Conservation (phyloP, 2,113 vertebrate species). For the Calonectris borealis region DNA sequence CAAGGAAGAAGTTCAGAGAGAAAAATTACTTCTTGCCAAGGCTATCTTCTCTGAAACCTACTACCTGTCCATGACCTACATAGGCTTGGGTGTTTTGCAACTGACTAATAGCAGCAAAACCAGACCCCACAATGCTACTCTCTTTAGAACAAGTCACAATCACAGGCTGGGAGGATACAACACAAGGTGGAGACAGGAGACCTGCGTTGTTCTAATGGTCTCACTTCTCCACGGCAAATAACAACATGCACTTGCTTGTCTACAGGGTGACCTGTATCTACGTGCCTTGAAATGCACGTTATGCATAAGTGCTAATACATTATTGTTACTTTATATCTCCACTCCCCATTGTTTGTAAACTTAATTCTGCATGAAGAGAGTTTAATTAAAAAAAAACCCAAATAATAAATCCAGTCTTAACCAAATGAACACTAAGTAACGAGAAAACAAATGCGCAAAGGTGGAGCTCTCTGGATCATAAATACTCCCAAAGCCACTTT, state of each 20-base stretch:
- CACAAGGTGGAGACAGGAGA: neutral
- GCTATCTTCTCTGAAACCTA: neutral
- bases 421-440: neutral
- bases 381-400: neutral
- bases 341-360: neutral
- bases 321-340: neutral
- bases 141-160: neutral
- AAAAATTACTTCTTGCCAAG: neutral
- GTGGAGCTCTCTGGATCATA: neutral
- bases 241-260: neutral
- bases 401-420: neutral
- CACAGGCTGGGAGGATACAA: neutral
- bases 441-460: neutral
- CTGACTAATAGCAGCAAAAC: neutral
- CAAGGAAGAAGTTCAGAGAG: neutral
- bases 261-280: neutral
- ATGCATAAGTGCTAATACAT: neutral
- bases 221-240: neutral
- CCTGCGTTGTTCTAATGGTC: neutral
- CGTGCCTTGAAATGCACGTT: neutral
- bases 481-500: neutral
- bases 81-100: neutral
- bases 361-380: neutral
- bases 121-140: neutral
- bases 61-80: neutral